Percentiles rank a stretch among this genome's conserved stretches.
phyloP scores from a whole-genome alignment of 2,888 invertebrate genomes.

The Dasysyrphus tricinctus region DNA sequence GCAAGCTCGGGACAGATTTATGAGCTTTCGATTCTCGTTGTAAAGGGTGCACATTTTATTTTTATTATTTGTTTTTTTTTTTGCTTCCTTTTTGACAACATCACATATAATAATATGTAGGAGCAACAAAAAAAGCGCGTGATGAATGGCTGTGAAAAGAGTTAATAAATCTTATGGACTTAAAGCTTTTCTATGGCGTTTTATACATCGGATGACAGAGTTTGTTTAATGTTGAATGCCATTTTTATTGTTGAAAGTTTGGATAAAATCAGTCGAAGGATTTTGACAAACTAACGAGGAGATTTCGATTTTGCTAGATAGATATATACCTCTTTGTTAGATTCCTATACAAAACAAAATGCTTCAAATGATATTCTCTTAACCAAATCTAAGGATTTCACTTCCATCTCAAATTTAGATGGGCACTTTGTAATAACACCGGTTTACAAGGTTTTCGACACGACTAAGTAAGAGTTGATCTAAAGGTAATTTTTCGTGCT shows the following conservation, averaged over 20 bases:
- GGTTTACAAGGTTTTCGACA: too few relatives aligned
- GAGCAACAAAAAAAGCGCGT: constrained; percentile 23
- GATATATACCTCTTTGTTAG: too few relatives aligned
- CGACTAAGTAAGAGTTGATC: too few relatives aligned
- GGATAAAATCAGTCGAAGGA: too few relatives aligned
- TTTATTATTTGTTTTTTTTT: constrained; percentile 30
- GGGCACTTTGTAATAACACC: too few relatives aligned
- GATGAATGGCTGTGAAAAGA: constrained; percentile 43
- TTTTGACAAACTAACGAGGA: too few relatives aligned
- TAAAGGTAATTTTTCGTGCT: too few relatives aligned
- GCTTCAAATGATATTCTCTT: too few relatives aligned
- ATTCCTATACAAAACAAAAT: too few relatives aligned
- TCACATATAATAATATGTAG: background rate
- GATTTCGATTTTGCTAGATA: too few relatives aligned
- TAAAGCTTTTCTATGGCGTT: background rate
- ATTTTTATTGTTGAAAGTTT: background rate
- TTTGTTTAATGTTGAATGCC: constrained; percentile 2
- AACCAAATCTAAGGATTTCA: too few relatives aligned
- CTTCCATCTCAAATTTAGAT: too few relatives aligned
- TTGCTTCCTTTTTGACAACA: background rate
- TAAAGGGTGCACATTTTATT: constrained; percentile 42
- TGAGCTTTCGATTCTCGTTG: constrained; percentile 40
- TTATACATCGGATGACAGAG: background rate
- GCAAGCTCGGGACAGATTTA: constrained; percentile 60
- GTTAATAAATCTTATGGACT: constrained; percentile 58